A percentile compares a stretch with the other conserved stretches of the same genome.
Evolutionary conservation across 2,797 vertebrate species (phyloP).

Genomic region (Acanthiza pusilla): DNA sequence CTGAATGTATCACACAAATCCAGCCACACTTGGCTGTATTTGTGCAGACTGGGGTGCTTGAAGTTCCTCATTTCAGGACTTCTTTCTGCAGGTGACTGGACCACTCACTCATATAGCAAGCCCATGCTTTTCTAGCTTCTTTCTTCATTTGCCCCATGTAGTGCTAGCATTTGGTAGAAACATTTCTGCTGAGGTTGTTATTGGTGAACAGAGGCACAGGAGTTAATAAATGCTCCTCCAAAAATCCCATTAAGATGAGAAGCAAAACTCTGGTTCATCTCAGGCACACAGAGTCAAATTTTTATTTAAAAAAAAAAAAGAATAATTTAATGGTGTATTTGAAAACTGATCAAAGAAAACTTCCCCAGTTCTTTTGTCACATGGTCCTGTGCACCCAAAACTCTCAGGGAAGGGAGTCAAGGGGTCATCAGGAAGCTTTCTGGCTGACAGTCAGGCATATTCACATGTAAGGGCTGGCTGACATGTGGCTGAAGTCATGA

Average conservation of each 20-base stretch:
- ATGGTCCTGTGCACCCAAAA: background rate
- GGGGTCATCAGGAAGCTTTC: background rate
- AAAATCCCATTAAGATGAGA: background rate
- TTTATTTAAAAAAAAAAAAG: background rate
- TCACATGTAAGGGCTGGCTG: background rate
- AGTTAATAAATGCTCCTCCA: background rate
- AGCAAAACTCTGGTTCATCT: background rate
- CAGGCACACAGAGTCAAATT: background rate
- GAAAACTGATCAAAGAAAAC: background rate
- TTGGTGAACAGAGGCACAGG: background rate
- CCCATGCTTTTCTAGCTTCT: background rate
- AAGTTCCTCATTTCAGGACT: background rate
- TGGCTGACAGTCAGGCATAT: background rate
- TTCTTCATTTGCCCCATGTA: background rate
- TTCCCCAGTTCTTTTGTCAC: background rate
- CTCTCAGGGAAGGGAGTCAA: background rate
- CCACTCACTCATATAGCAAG: background rate
- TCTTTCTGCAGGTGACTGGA: background rate
- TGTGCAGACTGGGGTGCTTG: background rate
- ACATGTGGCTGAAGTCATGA: constrained; percentile 10
- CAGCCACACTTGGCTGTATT: background rate
- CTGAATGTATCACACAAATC: background rate
- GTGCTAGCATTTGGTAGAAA: background rate
- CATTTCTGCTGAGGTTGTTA: background rate
- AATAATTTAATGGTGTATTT: background rate